Evolutionary conservation across 1,140 invertebrate species (phyloP).

Genomic region (Drosophila persimilis): DNA sequence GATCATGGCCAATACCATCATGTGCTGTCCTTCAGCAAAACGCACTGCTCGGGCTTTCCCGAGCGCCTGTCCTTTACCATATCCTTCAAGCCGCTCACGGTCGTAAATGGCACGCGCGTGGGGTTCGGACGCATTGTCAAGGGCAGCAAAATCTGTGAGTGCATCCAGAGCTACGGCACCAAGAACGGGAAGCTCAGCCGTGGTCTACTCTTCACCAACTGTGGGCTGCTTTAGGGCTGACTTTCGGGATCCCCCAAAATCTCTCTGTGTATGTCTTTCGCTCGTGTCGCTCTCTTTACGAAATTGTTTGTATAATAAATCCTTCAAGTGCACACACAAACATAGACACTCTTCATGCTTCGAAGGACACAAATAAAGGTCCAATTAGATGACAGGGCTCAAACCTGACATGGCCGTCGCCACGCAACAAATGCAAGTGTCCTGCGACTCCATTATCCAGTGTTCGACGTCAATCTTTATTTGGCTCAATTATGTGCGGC

Average conservation of each 20-base stretch:
- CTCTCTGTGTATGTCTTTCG: neutral
- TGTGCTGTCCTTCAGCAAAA: conserved; percentile 68
- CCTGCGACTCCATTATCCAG: conserved; percentile 72
- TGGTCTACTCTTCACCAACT: conserved; percentile 47
- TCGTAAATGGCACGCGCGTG: conserved; percentile 65
- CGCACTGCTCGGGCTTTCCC: conserved; percentile 48
- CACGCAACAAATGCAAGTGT: conserved; percentile 59
- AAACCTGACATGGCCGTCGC: conserved; percentile 15
- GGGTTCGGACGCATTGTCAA: conserved; percentile 64
- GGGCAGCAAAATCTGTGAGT: conserved; percentile 65
- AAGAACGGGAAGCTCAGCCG: conserved; percentile 73
- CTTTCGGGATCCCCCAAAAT: conserved; percentile 23
- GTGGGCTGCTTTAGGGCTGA: conserved; percentile 51
- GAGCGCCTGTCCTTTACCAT: conserved; percentile 56
- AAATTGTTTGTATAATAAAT: conserved; percentile 19
- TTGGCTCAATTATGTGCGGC: conserved; percentile 67
- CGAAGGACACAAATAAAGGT: conserved; percentile 13
- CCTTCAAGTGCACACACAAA: neutral
- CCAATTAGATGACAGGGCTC: conserved; percentile 29
- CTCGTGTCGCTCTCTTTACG: too few species aligned
- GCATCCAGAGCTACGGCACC: conserved; percentile 68
- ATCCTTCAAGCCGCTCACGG: conserved; percentile 68
- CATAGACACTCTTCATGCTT: neutral
- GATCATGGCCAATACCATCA: conserved; percentile 54
- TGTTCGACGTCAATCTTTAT: conserved; percentile 77